These are phyloP conservation scores for Amblyjoppa fuscipennis DNA, from an alignment of 2,888 invertebrate genomes.

Conservation along the genomic window DNA sequence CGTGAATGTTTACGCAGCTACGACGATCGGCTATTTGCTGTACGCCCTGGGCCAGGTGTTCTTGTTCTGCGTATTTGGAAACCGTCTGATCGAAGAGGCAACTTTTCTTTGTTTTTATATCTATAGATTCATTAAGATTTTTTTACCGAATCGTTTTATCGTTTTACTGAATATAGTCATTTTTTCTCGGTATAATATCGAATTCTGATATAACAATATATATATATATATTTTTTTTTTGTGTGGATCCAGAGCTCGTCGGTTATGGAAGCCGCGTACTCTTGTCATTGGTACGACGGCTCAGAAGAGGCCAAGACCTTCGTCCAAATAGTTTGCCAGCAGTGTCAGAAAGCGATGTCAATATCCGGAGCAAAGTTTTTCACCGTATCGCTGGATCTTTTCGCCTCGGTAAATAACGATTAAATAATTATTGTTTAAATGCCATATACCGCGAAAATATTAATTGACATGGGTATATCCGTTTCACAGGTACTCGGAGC, in stretches of 20 bases:
- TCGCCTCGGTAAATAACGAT: constrained; percentile 91
- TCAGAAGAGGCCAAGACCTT: constrained; percentile 96
- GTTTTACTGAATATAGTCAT: not conserved
- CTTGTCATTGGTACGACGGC: constrained; percentile 96
- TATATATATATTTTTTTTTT: constrained; percentile 29
- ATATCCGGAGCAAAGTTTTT: constrained; percentile 96
- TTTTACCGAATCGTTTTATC: not conserved
- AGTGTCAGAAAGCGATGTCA: constrained; percentile 95
- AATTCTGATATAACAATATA: constrained; percentile 9
- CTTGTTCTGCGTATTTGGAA: constrained; percentile 95
- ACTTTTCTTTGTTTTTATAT: constrained; percentile 24
- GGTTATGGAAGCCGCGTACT: constrained; percentile 96
- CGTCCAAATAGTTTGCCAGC: constrained; percentile 96
- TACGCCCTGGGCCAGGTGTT: constrained; percentile 95
- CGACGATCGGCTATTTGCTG: constrained; percentile 92
- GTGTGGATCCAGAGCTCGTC: constrained; percentile 90
- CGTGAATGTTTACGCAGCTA: constrained; percentile 92
- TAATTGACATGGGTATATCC: not conserved
- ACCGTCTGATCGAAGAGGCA: constrained; percentile 95
- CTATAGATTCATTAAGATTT: constrained; percentile 24
- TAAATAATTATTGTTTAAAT: not conserved
- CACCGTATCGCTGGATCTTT: constrained; percentile 94
- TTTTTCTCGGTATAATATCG: constrained; percentile 2
- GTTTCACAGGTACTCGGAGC: constrained; percentile 92
- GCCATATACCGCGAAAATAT: not conserved